Evolutionary conservation across 2,113 vertebrate species (phyloP).

Genomic region (Microtus pennsylvanicus): DNA sequence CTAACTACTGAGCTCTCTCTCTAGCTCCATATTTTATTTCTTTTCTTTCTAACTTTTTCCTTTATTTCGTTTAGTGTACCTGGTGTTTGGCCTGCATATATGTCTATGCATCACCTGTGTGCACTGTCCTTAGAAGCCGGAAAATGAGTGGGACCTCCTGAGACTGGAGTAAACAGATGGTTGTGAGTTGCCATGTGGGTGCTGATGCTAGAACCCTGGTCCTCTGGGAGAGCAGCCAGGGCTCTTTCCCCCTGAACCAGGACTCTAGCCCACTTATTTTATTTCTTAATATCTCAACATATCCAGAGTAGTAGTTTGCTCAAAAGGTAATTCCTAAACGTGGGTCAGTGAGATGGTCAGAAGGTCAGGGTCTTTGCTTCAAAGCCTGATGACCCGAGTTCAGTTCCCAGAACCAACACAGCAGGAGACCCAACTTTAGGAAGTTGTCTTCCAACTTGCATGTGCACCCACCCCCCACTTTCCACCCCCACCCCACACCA

Average conservation of each 20-base stretch:
- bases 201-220: background rate
- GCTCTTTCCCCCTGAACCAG: background rate
- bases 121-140: background rate
- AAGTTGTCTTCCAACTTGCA: background rate
- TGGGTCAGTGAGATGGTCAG: background rate
- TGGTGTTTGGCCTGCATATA: background rate
- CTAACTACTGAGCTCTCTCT: background rate
- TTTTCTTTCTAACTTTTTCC: background rate
- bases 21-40: background rate
- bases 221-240: background rate
- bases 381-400: background rate
- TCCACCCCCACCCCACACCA: background rate
- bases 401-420: background rate
- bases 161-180: background rate
- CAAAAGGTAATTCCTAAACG: background rate
- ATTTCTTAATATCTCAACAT: conserved; percentile 37
- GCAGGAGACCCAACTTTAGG: background rate
- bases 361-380: background rate
- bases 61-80: background rate
- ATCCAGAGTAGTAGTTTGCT: background rate
- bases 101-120: background rate
- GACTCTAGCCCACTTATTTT: background rate
- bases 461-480: too few relatives aligned
- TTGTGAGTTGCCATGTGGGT: background rate
- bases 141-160: background rate